Evolutionary conservation across 2,797 vertebrate species (phyloP).

Genomic region (Alosa sapidissima): DNA sequence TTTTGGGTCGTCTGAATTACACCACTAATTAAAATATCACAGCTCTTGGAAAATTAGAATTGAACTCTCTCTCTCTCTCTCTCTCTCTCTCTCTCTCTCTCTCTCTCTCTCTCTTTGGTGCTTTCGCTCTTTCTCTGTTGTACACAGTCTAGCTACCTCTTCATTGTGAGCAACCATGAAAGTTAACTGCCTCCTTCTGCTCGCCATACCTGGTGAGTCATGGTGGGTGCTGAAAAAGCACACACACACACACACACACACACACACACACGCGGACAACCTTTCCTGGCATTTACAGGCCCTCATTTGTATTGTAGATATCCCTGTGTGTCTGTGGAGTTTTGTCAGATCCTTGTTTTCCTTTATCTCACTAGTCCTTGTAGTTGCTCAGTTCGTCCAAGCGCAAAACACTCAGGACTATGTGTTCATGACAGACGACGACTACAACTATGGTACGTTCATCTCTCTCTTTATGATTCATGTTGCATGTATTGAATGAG

Average conservation of each 20-base stretch:
- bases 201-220: slow-evolving; percentile 66
- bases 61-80: not conserved
- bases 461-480: not conserved
- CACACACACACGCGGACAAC: not conserved
- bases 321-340: not conserved
- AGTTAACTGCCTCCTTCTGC: slow-evolving; percentile 56
- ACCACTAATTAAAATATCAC: slow-evolving; percentile 13
- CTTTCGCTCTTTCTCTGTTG: slow-evolving; percentile 44
- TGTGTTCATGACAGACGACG: not conserved
- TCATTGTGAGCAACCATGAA: slow-evolving; percentile 66
- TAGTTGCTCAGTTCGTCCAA: slow-evolving; percentile 7
- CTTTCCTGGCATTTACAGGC: not conserved
- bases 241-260: slow-evolving; percentile 13
- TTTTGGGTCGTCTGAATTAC: not conserved
- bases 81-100: not conserved
- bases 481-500: not conserved
- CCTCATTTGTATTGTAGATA: slow-evolving; percentile 20
- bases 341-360: not conserved
- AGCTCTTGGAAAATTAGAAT: not conserved
- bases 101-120: slow-evolving; percentile 35
- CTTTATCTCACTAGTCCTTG: not conserved
- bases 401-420: not conserved
- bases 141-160: slow-evolving; percentile 65
- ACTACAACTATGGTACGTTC: not conserved
- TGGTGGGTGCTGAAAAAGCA: not conserved